Evolutionary conservation across 2,113 vertebrate species (phyloP), one percentile per base, ranked within the genome.

Genomic region (Serranochromis macrocephalus): DNA sequence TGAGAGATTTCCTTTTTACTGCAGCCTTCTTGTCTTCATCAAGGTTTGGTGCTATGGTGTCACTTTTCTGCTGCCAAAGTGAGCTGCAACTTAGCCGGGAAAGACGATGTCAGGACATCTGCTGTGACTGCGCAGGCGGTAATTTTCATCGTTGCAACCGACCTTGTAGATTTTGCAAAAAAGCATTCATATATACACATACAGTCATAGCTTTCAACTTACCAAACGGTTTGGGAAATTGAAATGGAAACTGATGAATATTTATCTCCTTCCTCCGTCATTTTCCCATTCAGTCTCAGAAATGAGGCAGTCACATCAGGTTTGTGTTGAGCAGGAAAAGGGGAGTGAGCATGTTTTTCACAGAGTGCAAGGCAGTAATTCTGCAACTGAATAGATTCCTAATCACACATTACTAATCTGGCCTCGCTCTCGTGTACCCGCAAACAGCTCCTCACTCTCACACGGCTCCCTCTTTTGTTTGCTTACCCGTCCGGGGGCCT

Each of bases 391-490:
- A 90, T 86, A 88, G 89, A 82, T 89, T 90, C 89, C 91, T 94
- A 91, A 94, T 95, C 92, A 93, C 85, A 92, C 92, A 91, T 92
- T 85, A 89, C 91, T 92, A 90, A 93, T 94, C 87, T 91, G 82
- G 87, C 90, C 86, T 92, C 61, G 21, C 87, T 87, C 49, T 61
- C 4, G 3, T 84, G 63, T 91, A 88, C 71, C 40, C 5, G 13
- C 83, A 78, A 86, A 87, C 71, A 71, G 71, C 40, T 68, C 81
- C 80, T 51, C 45, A 3, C n/a, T 7, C 86, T 85, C 73, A 31
- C 82, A 81, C 24, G 1, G 61, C 55, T 40, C 53, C 51, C 29
- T 58, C 87, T 86, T 92, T 91, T 94, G 92, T 95, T 96, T 95
- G 94, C 87, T 24, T 55, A 85, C 87, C 47, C 53, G 47, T 83